Base-by-base conservation (phyloP, 2,113 vertebrate genomes). In the Pithys albifrons region DNA sequence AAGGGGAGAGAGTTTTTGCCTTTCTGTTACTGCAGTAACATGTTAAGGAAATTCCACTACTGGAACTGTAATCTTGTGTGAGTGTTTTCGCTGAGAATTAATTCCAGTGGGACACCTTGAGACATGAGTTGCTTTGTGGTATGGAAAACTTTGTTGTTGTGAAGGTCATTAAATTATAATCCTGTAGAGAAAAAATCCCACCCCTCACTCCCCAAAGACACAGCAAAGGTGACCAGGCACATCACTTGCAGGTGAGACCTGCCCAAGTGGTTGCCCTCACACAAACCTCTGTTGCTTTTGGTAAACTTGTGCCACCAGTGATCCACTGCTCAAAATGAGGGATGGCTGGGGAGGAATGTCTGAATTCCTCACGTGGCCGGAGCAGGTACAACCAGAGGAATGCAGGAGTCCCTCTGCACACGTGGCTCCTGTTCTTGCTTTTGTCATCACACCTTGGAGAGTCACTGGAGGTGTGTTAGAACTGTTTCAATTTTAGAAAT, bases 331-430 rank as follows among this genome's bases (percentile, higher is more conserved):
- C 51, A 70, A 28, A 62, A n/a, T 37, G 9, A 20, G 27, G 27
- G 75, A 9, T 61, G 46, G 19, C n/a, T 54, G 51, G 35, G 14
- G 41, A 52, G 51, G 35, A 61, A 46, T 49, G 29, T 54, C 58
- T 0, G 1, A 69, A 33, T 72, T 71, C 31, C 22, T 83, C 5
- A 1, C 2, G 1, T 2, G 1, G 6, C 31, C 49, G 31, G 29
- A 67, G 52, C 15, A 64, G 31, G 64, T n/a, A 59, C 29, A 67
- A 27, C 12, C 3, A 4, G 22, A 64, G 52, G 52, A 52, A 24
- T 15, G 16, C 29, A 66, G 43, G 43, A 22, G 52, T 45, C 52
- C 5, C 19, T 77, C 33, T 27, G 46, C 20, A 12, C 0, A 0
- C 19, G 31, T 37, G 59, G 6, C 23, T 94, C 4, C 22, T 3